These are phyloP conservation scores for Heterocephalus glaber DNA, from an alignment of 2,113 vertebrate genomes.

Conservation along the genomic window DNA sequence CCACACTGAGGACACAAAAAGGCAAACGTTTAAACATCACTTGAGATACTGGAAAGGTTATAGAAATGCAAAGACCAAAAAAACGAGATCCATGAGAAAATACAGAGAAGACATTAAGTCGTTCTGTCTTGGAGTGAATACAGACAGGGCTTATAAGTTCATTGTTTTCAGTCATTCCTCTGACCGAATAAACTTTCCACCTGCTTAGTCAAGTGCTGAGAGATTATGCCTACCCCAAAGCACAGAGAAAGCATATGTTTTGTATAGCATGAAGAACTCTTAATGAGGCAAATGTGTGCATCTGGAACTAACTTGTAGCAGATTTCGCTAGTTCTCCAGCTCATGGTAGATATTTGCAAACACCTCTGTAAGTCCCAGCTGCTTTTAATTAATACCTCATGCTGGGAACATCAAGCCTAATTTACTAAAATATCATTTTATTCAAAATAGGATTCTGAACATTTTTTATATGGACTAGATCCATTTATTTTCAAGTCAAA, in stretches of 20 bases:
- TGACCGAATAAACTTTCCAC: constrained; percentile 67
- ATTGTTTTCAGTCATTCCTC: constrained; percentile 39
- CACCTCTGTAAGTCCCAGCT: constrained; percentile 51
- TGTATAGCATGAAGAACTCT: constrained; percentile 39
- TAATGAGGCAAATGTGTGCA: constrained; percentile 62
- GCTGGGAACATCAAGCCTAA: constrained; percentile 28
- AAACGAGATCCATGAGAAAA: not conserved
- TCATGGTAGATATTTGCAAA: constrained; percentile 37
- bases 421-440: constrained; percentile 58
- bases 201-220: constrained; percentile 60
- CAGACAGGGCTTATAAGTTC: not conserved
- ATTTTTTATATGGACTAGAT: constrained; percentile 38
- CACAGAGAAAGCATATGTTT: not conserved
- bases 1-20: not conserved
- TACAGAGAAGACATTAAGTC: constrained; percentile 28
- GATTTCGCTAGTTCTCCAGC: not conserved
- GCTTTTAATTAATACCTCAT: constrained; percentile 63
- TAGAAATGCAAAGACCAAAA: not conserved
- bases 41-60: not conserved
- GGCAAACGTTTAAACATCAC: not conserved
- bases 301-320: constrained; percentile 63
- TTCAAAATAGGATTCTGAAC: constrained; percentile 61
- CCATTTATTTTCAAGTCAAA: constrained; percentile 75
- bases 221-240: not conserved
- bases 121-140: constrained; percentile 18